A percentile compares a stretch with the other conserved stretches of the same genome.
phyloP scores from a whole-genome alignment of 2,113 vertebrate genomes.

The Uropsilus gracilis region DNA sequence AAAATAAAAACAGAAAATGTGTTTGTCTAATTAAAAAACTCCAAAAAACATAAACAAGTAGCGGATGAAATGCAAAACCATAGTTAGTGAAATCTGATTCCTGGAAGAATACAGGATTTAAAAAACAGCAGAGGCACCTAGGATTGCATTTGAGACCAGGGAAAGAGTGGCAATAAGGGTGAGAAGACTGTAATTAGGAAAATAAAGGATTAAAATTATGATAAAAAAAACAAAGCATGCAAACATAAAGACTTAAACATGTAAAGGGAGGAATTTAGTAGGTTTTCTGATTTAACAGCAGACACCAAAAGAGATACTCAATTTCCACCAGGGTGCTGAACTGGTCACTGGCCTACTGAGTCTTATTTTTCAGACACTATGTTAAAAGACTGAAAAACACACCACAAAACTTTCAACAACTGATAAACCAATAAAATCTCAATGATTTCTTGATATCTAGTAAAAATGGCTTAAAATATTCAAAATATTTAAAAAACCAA shows the following conservation, averaged over 20 bases:
- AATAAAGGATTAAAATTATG: slow-evolving; percentile 19
- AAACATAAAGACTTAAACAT: neutral
- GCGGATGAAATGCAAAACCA: slow-evolving; percentile 48
- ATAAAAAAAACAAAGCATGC: neutral
- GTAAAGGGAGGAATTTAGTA: neutral
- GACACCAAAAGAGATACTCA: neutral
- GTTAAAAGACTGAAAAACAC: slow-evolving; percentile 56
- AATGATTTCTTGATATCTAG: slow-evolving; percentile 1
- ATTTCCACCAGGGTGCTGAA: slow-evolving; percentile 20
- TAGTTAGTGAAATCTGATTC: neutral
- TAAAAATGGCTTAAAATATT: slow-evolving; percentile 18
- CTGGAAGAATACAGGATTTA: neutral
- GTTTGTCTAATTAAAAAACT: neutral
- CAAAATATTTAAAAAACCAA: slow-evolving; percentile 26
- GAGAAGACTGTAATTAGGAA: neutral
- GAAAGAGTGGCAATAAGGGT: neutral
- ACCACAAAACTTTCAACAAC: slow-evolving; percentile 13
- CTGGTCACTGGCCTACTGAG: neutral
- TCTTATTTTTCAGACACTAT: slow-evolving; percentile 49
- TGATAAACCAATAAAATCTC: neutral
- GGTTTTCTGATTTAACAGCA: slow-evolving; percentile 27
- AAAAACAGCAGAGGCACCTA: neutral
- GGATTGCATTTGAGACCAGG: neutral
- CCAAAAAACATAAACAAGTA: slow-evolving; percentile 18
- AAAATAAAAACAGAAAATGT: neutral